Evolutionary conservation across 2,888 invertebrate genomes (phyloP).

Genomic region (Altica lythri): DNA sequence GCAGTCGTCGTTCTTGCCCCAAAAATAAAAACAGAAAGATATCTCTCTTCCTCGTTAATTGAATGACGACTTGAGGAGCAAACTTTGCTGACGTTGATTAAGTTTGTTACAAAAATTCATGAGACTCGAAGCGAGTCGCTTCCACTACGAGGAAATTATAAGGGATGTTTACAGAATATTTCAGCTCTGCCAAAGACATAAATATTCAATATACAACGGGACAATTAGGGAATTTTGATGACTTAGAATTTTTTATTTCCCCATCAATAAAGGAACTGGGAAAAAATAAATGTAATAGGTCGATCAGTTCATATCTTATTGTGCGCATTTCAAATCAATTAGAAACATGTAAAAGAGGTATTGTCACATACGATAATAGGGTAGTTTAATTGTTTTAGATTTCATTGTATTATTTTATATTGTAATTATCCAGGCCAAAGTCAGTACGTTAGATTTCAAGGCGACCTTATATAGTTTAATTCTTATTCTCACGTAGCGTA

Average conservation of each 20-base stretch:
- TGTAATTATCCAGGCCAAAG: too few species aligned
- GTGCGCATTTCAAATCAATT: too few species aligned
- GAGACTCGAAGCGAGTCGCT: slow-evolving; percentile 1
- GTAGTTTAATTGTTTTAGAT: too few species aligned
- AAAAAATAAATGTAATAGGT: too few species aligned
- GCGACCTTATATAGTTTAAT: too few species aligned
- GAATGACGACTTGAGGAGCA: slow-evolving; percentile 11
- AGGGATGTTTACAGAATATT: slow-evolving; percentile 14
- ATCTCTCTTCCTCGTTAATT: slow-evolving; percentile 6
- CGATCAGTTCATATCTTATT: too few species aligned
- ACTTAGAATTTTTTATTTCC: neutral
- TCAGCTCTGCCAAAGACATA: neutral
- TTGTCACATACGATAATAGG: too few species aligned
- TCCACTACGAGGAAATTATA: slow-evolving; percentile 9
- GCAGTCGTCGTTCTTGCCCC: too few species aligned
- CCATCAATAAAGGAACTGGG: neutral
- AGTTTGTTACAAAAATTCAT: slow-evolving; percentile 16
- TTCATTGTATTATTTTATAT: too few species aligned
- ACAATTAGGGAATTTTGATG: slow-evolving; percentile 12
- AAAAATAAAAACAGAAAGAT: neutral
- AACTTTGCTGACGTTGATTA: slow-evolving; percentile 21
- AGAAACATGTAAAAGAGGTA: too few species aligned
- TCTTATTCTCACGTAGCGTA: too few species aligned
- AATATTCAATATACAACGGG: slow-evolving; percentile 17
- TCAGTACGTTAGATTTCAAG: too few species aligned